A percentile compares a stretch with the other conserved stretches of the same genome.
These are phyloP conservation scores for Eptatretus burgeri DNA, from an alignment of 2,113 vertebrate species.

Conservation along the genomic window DNA sequence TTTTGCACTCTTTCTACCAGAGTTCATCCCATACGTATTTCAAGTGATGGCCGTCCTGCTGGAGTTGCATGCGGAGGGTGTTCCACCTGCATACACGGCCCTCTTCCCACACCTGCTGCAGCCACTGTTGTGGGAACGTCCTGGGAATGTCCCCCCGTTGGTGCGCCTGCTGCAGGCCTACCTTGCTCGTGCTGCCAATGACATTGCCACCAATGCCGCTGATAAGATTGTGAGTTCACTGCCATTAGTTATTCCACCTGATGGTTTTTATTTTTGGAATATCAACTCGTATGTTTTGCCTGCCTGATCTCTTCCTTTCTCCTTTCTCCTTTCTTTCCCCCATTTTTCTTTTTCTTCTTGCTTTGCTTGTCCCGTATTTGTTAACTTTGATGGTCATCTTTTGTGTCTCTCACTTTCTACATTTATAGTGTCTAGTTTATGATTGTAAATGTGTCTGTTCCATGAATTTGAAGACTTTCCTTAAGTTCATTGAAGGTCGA, in stretches of 20 bases:
- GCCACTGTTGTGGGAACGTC: slow-evolving; percentile 68
- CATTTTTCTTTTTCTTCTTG: too few relatives aligned
- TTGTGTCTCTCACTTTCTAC: too few relatives aligned
- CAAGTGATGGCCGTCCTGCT: slow-evolving; percentile 98
- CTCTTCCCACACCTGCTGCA: slow-evolving; percentile 83
- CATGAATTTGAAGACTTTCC: too few relatives aligned
- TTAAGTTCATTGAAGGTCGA: too few relatives aligned
- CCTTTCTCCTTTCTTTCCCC: too few relatives aligned
- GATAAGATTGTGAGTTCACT: slow-evolving; percentile 61
- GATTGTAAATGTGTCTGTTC: too few relatives aligned
- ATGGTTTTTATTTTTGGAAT: too few relatives aligned
- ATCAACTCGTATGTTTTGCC: too few relatives aligned
- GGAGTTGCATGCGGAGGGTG: slow-evolving; percentile 48
- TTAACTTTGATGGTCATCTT: too few relatives aligned
- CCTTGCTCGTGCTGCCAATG: slow-evolving; percentile 41
- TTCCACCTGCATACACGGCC: slow-evolving; percentile 70
- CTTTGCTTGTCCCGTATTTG: too few relatives aligned
- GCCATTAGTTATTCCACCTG: not conserved
- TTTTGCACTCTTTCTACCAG: slow-evolving; percentile 18
- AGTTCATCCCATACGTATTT: slow-evolving; percentile 93
- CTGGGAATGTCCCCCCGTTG: slow-evolving; percentile 77
- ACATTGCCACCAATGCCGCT: slow-evolving; percentile 41
- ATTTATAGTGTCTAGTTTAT: too few relatives aligned
- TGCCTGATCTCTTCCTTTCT: too few relatives aligned
- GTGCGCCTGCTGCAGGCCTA: slow-evolving; percentile 82